Evolutionary conservation across 1,140 invertebrate genomes (phyloP).

Genomic region (Drosophila malerkotliana): DNA sequence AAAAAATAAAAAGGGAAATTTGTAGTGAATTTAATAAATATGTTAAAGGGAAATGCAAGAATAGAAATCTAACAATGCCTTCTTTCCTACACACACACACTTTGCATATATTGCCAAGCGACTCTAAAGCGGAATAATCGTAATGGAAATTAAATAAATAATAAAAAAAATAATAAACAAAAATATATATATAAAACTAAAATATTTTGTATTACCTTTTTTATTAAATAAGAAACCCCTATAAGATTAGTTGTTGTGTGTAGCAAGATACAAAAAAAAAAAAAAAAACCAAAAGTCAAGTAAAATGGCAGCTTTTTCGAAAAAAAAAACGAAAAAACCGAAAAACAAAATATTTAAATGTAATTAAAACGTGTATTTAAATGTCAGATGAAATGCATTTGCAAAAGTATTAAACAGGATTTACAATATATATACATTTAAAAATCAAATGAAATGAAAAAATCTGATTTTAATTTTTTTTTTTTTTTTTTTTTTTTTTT

Average conservation of each 20-base stretch:
- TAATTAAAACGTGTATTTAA: slow-evolving; percentile 48
- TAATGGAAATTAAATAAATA: slow-evolving; percentile 11
- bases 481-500: slow-evolving; percentile 21
- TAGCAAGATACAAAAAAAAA: slow-evolving; percentile 14
- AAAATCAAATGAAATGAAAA: slow-evolving; percentile 19
- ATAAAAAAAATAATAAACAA: slow-evolving; percentile 8
- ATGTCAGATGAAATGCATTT: slow-evolving; percentile 45
- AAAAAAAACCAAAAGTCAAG: slow-evolving; percentile 11
- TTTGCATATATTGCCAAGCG: slow-evolving; percentile 58
- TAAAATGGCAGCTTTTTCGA: slow-evolving; percentile 60
- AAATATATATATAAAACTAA: slow-evolving; percentile 40
- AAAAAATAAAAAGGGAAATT: slow-evolving; percentile 16
- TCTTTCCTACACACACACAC: slow-evolving; percentile 53
- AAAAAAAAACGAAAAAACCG: slow-evolving; percentile 17
- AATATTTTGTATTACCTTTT: slow-evolving; percentile 78
- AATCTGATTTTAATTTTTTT: background rate
- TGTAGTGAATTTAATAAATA: slow-evolving; percentile 34
- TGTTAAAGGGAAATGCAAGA: slow-evolving; percentile 8
- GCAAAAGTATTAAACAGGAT: slow-evolving; percentile 4
- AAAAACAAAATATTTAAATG: slow-evolving; percentile 18
- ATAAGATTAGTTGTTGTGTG: slow-evolving; percentile 47
- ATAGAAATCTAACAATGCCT: slow-evolving; percentile 40
- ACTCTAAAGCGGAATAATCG: slow-evolving; percentile 19
- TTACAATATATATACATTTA: slow-evolving; percentile 23
- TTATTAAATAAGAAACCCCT: slow-evolving; percentile 48